phyloP scores from a whole-genome alignment of 2,888 invertebrate genomes.

The Teinopalpus imperialis region DNA sequence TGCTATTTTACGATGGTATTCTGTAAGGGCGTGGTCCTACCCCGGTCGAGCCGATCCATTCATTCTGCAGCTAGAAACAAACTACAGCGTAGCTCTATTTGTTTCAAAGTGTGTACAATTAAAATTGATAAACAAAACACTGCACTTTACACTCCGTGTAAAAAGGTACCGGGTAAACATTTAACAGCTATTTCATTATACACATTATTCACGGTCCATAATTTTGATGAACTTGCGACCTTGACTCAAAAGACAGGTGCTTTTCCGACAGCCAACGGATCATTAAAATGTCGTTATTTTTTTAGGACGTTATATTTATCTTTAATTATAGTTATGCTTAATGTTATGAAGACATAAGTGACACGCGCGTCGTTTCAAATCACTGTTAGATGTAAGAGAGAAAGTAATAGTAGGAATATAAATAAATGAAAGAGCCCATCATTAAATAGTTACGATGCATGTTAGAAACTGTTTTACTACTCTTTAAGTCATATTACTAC shows the following conservation, averaged over 20 bases:
- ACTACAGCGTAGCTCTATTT: no score
- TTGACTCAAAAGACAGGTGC: conserved; percentile 13
- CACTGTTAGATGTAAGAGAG: conserved; percentile 1
- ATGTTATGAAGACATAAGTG: not conserved
- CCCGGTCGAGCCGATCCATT: no score
- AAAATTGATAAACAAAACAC: no score
- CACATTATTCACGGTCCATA: not conserved
- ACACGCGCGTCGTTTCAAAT: conserved; percentile 1
- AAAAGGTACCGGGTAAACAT: no score
- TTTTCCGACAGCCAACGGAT: not conserved
- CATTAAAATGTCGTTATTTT: conserved; percentile 16
- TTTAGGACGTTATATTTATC: no score
- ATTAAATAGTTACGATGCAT: not conserved
- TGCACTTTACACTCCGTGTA: no score
- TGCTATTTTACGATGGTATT: no score
- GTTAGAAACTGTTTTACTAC: conserved; percentile 1
- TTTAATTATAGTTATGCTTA: conserved; percentile 9
- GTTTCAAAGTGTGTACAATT: no score
- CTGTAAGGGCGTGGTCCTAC: no score
- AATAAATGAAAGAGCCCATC: conserved; percentile 10
- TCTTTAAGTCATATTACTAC: no score
- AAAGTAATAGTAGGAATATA: conserved; percentile 2
- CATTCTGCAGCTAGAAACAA: no score
- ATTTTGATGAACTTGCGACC: conserved; percentile 11
- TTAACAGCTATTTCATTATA: no score